Evolutionary conservation across 2,888 invertebrate genomes (phyloP).

Genomic region (Tromatobia lineatoria): DNA sequence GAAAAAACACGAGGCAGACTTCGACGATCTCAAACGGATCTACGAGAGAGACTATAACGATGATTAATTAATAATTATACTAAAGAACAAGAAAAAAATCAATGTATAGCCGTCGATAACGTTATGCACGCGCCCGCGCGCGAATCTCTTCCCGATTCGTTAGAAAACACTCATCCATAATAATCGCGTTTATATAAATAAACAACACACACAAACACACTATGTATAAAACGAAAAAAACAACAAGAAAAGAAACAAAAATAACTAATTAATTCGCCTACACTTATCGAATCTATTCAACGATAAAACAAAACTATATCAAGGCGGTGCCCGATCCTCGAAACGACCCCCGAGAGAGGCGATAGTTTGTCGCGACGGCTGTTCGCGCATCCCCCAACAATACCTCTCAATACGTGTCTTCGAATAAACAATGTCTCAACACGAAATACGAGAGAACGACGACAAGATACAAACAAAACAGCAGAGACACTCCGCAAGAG

Average conservation of each 20-base stretch:
- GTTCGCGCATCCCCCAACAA: conserved; percentile 42
- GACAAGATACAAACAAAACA: conserved; percentile 30
- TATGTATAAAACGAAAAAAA: conserved; percentile 18
- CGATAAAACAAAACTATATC: conserved; percentile 59
- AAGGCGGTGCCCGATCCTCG: conserved; percentile 67
- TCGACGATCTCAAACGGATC: conserved; percentile 69
- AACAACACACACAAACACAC: conserved; percentile 29
- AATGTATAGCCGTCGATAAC: conserved; percentile 60
- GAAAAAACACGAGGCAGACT: conserved; percentile 56
- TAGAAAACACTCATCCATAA: conserved; percentile 58
- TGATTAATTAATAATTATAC: conserved; percentile 36
- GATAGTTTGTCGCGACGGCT: conserved; percentile 42
- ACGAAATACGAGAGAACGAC: conserved; percentile 14
- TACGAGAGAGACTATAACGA: conserved; percentile 64
- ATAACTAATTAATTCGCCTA: conserved; percentile 56
- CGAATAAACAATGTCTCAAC: conserved; percentile 28
- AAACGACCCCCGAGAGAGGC: conserved; percentile 41
- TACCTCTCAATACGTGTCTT: neutral
- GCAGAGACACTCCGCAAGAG: conserved; percentile 66
- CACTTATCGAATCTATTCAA: conserved; percentile 67
- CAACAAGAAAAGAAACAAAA: conserved; percentile 3
- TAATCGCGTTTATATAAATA: conserved; percentile 60
- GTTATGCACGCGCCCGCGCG: conserved; percentile 54
- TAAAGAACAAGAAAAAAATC: conserved; percentile 16
- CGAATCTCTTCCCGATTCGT: conserved; percentile 69